phyloP scores from a whole-genome alignment of 2,888 invertebrate genomes.

The Microchrysa polita region DNA sequence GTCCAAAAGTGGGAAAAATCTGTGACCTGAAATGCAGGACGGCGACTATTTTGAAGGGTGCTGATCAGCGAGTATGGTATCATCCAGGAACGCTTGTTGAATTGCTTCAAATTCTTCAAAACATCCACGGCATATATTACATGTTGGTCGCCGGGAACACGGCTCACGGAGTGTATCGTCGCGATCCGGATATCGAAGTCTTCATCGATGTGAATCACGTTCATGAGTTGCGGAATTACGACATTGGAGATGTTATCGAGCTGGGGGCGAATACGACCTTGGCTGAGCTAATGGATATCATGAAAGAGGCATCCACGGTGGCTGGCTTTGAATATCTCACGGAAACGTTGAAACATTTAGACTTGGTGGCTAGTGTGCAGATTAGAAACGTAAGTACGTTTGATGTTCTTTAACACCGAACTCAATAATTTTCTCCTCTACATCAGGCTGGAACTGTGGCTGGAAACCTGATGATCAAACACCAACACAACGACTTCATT shows the following conservation, averaged over 20 bases:
- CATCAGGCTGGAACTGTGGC: conserved; percentile 72
- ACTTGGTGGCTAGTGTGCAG: conserved; percentile 71
- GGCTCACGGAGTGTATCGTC: conserved; percentile 68
- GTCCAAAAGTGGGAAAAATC: conserved; percentile 55
- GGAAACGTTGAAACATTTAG: conserved; percentile 67
- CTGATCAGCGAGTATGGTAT: conserved; percentile 63
- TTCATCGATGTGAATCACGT: conserved; percentile 72
- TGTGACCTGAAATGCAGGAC: conserved; percentile 52
- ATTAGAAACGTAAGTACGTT: conserved; percentile 69
- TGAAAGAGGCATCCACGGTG: conserved; percentile 61
- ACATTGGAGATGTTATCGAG: conserved; percentile 52
- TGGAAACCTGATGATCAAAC: conserved; percentile 77
- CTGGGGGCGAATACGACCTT: conserved; percentile 67
- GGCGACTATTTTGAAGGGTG: not conserved
- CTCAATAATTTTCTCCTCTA: conserved; percentile 65
- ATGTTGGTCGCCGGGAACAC: conserved; percentile 77
- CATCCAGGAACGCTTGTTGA: conserved; percentile 66
- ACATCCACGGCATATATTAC: conserved; percentile 65
- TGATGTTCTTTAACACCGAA: too few relatives aligned
- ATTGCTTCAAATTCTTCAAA: conserved; percentile 68
- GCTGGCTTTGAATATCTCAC: conserved; percentile 68
- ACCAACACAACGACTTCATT: conserved; percentile 72
- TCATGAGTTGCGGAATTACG: conserved; percentile 64
- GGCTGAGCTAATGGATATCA: conserved; percentile 66
- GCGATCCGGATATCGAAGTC: conserved; percentile 57